Evolutionary conservation across 2,113 vertebrate species (phyloP).

Genomic region (Gallinago jamesoni): DNA sequence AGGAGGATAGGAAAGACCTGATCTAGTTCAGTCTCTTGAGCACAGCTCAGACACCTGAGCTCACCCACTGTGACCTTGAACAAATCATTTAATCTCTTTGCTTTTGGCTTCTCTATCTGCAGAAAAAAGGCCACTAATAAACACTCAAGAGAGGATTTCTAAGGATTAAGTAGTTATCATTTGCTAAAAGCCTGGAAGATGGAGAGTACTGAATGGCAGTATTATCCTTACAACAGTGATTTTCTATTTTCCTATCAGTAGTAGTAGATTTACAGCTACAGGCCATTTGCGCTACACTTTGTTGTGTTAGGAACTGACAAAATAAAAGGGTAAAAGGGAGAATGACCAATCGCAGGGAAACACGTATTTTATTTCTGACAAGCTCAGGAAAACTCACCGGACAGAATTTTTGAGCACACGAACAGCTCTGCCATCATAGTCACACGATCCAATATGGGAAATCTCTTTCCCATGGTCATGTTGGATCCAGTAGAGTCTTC

Average conservation of each 20-base stretch:
- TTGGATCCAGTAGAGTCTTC: slow-evolving; percentile 87
- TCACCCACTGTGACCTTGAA: slow-evolving; percentile 16
- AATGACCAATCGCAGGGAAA: background rate
- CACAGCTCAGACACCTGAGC: slow-evolving; percentile 34
- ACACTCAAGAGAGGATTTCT: background rate
- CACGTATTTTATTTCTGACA: background rate
- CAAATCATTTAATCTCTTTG: slow-evolving; percentile 46
- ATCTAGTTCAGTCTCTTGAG: background rate
- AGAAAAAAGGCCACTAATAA: slow-evolving; percentile 16
- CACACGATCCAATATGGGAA: slow-evolving; percentile 78
- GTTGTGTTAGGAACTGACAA: background rate
- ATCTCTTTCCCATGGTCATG: slow-evolving; percentile 53
- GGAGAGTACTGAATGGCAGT: background rate
- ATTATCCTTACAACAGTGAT: background rate
- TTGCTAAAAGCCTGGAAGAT: background rate
- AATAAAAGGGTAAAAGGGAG: background rate
- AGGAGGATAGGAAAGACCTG: background rate
- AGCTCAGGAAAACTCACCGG: slow-evolving; percentile 72
- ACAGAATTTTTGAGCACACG: slow-evolving; percentile 68
- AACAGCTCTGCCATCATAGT: slow-evolving; percentile 82
- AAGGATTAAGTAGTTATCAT: background rate
- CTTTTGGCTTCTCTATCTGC: background rate
- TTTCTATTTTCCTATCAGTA: background rate
- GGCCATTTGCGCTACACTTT: background rate
- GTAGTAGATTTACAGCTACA: background rate